A percentile compares a stretch with the other conserved stretches of the same genome.
Evolutionary conservation across 1,140 invertebrate genomes (phyloP).

Genomic region (Whitmania pigra): DNA sequence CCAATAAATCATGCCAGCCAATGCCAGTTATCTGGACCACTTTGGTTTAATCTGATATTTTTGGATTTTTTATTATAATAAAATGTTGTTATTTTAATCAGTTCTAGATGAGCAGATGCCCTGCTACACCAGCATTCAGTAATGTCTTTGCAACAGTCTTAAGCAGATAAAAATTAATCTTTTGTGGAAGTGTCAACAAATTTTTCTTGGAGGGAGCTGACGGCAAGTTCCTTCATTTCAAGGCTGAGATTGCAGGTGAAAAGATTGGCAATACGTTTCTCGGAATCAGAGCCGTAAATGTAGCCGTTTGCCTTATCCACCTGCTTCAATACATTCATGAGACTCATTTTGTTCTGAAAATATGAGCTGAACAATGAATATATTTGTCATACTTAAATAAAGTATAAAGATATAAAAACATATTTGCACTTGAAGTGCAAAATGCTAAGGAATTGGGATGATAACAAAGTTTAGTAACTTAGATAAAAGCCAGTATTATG

Average conservation of each 20-base stretch:
- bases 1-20: no score
- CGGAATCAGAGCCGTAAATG: not conserved
- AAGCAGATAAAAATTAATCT: not conserved
- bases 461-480: not conserved
- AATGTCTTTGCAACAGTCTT: no score
- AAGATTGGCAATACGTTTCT: not conserved
- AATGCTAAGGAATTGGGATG: not conserved
- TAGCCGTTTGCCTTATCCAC: conserved; percentile 85
- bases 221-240: not conserved
- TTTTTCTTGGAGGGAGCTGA: conserved; percentile 6
- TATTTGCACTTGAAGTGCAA: not conserved
- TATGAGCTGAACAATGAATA: conserved; percentile 20
- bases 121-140: no score
- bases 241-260: not conserved
- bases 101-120: no score
- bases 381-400: not conserved
- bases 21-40: no score
- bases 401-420: not conserved
- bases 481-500: no score
- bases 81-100: no score
- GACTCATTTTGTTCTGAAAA: conserved; percentile 41
- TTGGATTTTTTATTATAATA: no score
- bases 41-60: no score
- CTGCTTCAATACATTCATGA: conserved; percentile 59
- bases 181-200: not conserved